These are phyloP conservation scores for Falco concolor DNA, from an alignment of 2,797 vertebrate genomes.

Conservation along the genomic window DNA sequence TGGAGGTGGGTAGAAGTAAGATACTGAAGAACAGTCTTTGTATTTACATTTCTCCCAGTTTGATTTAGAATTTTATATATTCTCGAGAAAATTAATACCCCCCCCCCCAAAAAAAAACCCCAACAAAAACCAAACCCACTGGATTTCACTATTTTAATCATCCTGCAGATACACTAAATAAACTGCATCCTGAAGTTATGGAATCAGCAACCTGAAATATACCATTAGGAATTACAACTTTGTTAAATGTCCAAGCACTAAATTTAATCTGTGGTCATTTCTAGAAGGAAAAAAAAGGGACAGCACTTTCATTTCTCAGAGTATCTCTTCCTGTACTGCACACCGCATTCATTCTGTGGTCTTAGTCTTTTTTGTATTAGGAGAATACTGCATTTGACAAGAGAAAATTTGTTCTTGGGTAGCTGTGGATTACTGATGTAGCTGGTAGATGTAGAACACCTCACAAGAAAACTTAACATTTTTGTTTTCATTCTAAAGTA, in stretches of 20 bases:
- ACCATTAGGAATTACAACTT: not conserved
- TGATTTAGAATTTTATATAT: not conserved
- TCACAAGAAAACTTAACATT: not conserved
- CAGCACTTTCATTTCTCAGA: not conserved
- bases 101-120: too few species aligned
- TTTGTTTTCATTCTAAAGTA: not conserved
- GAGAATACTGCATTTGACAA: not conserved
- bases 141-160: not conserved
- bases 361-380: not conserved
- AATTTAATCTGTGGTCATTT: not conserved
- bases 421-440: not conserved
- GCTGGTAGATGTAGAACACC: not conserved
- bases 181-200: not conserved
- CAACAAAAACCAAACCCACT: too few species aligned
- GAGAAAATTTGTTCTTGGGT: not conserved
- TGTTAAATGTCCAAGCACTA: not conserved
- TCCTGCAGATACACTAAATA: not conserved
- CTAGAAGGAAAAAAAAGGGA: not conserved
- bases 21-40: not conserved
- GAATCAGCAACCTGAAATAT: not conserved
- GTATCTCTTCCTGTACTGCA: not conserved
- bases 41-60: not conserved
- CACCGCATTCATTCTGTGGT: not conserved
- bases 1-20: not conserved
- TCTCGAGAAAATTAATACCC: not conserved